A percentile compares a stretch with the other conserved stretches of the same genome.
Evolutionary conservation across 2,888 invertebrate species (phyloP).

Genomic region (Hypena proboscidalis): DNA sequence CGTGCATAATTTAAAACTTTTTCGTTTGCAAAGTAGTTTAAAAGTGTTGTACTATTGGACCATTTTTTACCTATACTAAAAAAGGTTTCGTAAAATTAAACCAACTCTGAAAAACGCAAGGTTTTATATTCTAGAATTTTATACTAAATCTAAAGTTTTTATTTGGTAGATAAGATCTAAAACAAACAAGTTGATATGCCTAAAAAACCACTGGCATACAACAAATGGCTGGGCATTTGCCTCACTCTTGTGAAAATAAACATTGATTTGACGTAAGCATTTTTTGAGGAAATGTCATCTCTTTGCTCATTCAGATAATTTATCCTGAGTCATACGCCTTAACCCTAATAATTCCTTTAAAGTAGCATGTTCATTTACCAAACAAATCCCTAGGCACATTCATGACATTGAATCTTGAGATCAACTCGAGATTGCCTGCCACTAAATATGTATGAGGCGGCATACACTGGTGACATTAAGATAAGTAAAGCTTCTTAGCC

Average conservation of each 20-base stretch:
- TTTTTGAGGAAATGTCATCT: constrained; percentile 15
- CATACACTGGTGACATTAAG: constrained; percentile 16
- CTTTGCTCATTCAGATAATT: constrained; percentile 11
- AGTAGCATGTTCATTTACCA: constrained; percentile 17
- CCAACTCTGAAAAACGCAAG: too few relatives aligned
- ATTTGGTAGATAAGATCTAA: too few relatives aligned
- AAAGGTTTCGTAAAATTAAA: too few relatives aligned
- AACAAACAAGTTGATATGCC: too few relatives aligned
- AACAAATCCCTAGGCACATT: constrained; percentile 1
- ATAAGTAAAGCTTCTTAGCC: constrained; percentile 25
- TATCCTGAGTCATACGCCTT: constrained; percentile 16
- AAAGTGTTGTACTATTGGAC: too few relatives aligned
- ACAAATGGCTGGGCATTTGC: too few relatives aligned
- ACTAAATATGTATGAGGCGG: constrained; percentile 21
- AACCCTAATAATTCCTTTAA: constrained; percentile 15
- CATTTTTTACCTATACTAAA: too few relatives aligned
- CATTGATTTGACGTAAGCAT: too few relatives aligned
- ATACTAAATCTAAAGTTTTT: too few relatives aligned
- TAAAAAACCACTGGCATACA: too few relatives aligned
- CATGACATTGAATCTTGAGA: constrained; percentile 22
- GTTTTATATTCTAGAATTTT: too few relatives aligned
- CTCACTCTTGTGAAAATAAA: too few relatives aligned
- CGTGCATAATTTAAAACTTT: constrained; percentile 32
- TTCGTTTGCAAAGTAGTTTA: constrained; percentile 20
- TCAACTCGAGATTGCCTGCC: constrained; percentile 10